Evolutionary conservation across 2,888 invertebrate species (phyloP), one percentile per base, ranked within the genome.

Genomic region (Erebia epiphron): DNA sequence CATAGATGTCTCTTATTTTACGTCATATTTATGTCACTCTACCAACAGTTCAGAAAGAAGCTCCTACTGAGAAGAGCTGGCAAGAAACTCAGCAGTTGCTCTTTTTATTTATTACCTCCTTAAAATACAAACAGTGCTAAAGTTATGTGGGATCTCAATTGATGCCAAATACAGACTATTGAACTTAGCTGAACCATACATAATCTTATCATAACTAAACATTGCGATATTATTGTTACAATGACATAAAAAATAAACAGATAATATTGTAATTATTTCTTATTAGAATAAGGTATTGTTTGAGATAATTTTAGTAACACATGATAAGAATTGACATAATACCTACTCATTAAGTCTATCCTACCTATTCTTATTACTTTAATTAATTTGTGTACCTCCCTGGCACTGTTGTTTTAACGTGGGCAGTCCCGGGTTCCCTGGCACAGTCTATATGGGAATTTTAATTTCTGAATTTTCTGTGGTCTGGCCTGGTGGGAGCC

Each of bases 171-270:
- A 52, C 16, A 54, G 54, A 18, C 18, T 16, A 11, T 10, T 52
- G 10, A 52, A 16, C 43, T 43, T 0, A n/a, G n/a, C 1, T 52
- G 16, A 52, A 21, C 14, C 9, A n/a, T 46, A 21, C 13, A 57
- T 26, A 57, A 57, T 57, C 50, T 50, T 49, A 63, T n/a, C 61
- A 52, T 58, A 58, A 50, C 49, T 35, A 68, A 68, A 54, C 18
- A 62, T 49, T 35, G 57, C 26, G 13, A 43, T 13, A 67, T 67
- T 52, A 50, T 52, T 18, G 26, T 63, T 18, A 63, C n/a, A 43
- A 43, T 43, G 11, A 16, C 16, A 43, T 10, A 43, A 43, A n/a
- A 41, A 35, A 13, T 58, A 26, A 58, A 35, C 8, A 14, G 18
- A 14, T 14, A 10, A 56, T 56, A 60, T 35, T 26, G 21, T 46